Evolutionary conservation across 2,888 invertebrate species (phyloP).

Genomic region (Parnassius glacialis): DNA sequence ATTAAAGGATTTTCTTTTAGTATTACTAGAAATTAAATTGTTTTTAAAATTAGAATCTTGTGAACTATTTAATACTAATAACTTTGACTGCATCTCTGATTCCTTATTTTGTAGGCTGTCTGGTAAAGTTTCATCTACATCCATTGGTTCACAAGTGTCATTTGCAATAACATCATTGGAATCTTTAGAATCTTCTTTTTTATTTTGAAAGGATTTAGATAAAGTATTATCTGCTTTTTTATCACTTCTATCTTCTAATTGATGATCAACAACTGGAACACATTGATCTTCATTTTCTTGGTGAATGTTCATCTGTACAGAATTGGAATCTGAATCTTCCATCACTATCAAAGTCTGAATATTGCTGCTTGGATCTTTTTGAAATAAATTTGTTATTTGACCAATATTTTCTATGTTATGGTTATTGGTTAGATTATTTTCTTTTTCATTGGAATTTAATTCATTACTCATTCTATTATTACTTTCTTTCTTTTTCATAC

Average conservation of each 20-base stretch:
- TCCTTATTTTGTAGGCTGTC: conserved; percentile 45
- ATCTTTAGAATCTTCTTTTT: conserved; percentile 18
- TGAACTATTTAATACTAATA: conserved; percentile 3
- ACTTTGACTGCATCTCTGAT: conserved; percentile 25
- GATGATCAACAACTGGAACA: conserved; percentile 56
- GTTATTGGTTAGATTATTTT: conserved; percentile 1
- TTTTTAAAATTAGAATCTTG: conserved; percentile 17
- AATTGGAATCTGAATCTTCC: conserved; percentile 62
- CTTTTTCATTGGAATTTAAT: conserved; percentile 2
- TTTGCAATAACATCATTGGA: conserved; percentile 29
- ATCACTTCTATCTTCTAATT: conserved; percentile 26
- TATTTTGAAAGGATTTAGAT: conserved; percentile 19
- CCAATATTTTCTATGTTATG: conserved; percentile 28
- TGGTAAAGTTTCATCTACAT: conserved; percentile 69
- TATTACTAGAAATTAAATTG: conserved; percentile 33
- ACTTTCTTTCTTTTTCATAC: conserved; percentile 31
- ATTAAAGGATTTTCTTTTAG: conserved; percentile 39
- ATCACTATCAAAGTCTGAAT: conserved; percentile 49
- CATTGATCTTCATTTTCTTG: conserved; percentile 57
- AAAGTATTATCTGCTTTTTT: conserved; percentile 3
- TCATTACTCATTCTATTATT: conserved; percentile 13
- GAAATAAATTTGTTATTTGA: conserved; percentile 44
- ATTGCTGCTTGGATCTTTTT: conserved; percentile 41
- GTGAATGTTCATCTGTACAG: conserved; percentile 37
- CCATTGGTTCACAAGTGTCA: conserved; percentile 68